Percentiles rank a stretch among this genome's conserved stretches.
These are phyloP conservation scores for Siderastrea siderea DNA, from an alignment of 92 coral and sea anemone species.

Conservation along the genomic window DNA sequence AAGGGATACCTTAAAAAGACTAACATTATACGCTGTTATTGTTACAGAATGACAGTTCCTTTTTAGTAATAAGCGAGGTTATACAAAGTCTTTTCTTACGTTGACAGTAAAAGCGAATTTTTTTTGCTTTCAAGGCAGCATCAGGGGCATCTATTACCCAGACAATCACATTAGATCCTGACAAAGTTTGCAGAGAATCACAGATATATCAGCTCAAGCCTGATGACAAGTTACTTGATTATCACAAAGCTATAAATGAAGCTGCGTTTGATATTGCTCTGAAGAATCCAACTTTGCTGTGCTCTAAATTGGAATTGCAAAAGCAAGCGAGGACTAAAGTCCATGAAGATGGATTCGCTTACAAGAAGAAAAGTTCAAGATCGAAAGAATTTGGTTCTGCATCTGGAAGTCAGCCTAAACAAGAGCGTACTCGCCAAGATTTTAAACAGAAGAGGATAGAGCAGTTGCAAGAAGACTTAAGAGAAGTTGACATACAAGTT, in stretches of 20 bases:
- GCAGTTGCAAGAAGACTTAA: too few species aligned
- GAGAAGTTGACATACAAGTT: constrained; percentile 15
- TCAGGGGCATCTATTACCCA: not conserved
- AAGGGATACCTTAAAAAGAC: constrained; percentile 35
- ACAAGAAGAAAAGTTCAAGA: not conserved
- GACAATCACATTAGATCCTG: constrained; percentile 23
- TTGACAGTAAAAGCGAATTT: too few species aligned
- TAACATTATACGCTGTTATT: constrained; percentile 39
- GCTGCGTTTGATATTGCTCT: constrained; percentile 21
- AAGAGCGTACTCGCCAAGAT: constrained; percentile 27
- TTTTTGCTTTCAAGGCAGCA: not conserved
- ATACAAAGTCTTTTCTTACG: too few species aligned
- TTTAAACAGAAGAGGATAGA: too few species aligned
- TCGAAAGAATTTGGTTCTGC: constrained; percentile 34
- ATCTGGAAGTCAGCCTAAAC: constrained; percentile 25
- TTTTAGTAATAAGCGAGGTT: not conserved
- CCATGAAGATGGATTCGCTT: constrained; percentile 36
- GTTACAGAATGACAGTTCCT: constrained; percentile 27
- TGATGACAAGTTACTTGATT: constrained; percentile 15
- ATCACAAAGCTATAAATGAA: not conserved
- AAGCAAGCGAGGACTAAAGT: constrained; percentile 40
- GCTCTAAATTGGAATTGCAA: constrained; percentile 38
- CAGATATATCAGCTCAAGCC: constrained; percentile 37
- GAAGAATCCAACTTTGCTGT: constrained; percentile 52
- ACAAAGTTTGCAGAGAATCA: constrained; percentile 24